A percentile compares a stretch with the other conserved stretches of the same genome.
phyloP scores from a whole-genome alignment of 2,113 vertebrate genomes.

The Nanorana parkeri region DNA sequence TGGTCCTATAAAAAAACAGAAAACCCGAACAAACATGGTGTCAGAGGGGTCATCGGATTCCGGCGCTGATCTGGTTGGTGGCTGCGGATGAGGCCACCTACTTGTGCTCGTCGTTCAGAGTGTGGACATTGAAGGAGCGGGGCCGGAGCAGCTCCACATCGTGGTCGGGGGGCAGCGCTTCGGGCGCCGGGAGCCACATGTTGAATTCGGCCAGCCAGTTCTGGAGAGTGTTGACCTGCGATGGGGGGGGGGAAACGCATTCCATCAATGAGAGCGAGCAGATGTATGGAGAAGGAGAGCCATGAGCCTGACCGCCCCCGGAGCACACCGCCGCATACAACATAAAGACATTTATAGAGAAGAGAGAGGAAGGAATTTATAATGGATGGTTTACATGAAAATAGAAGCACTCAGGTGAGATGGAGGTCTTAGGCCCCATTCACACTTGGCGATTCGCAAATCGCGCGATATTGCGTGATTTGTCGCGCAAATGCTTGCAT shows the following conservation, averaged over 20 bases:
- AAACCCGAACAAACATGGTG: neutral
- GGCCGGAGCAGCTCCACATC: conserved; percentile 80
- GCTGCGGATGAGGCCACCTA: conserved; percentile 58
- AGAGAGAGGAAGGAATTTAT: too few species aligned
- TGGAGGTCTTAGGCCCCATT: too few species aligned
- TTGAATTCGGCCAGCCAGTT: conserved; percentile 98
- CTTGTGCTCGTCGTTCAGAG: conserved; percentile 98
- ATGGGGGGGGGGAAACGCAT: conserved; percentile 24
- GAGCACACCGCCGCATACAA: too few species aligned
- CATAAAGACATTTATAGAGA: too few species aligned
- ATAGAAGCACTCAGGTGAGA: too few species aligned
- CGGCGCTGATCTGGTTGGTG: neutral
- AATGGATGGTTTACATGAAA: too few species aligned
- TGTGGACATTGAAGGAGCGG: conserved; percentile 91
- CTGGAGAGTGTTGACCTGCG: conserved; percentile 95
- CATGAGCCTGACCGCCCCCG: too few species aligned
- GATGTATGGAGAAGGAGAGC: too few species aligned
- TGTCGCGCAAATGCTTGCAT: too few species aligned
- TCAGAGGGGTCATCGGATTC: neutral
- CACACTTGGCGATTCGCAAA: too few species aligned
- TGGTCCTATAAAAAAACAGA: conserved; percentile 77
- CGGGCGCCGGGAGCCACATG: conserved; percentile 91
- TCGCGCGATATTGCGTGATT: too few species aligned
- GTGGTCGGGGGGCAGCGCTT: conserved; percentile 83
- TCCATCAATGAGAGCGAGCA: neutral